Evolutionary conservation across 2,113 vertebrate species (phyloP), one percentile per base, ranked within the genome.

Genomic region (Laticauda colubrina): DNA sequence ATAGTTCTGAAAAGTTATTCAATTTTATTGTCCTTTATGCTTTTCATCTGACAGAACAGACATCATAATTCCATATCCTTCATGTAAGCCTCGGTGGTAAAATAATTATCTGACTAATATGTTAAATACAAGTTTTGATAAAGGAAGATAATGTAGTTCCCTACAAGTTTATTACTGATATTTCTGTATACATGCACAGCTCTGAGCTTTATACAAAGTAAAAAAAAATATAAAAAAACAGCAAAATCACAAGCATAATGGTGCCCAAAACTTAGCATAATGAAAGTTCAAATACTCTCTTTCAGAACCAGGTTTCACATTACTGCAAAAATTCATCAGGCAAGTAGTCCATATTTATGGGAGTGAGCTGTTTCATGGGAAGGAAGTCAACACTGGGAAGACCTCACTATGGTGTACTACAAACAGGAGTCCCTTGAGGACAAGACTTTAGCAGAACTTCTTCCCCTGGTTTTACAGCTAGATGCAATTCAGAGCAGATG

Each of bases 101-200:
- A 34, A 24, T 6, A 69, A 29, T 59, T 21, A 88, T 91, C 34
- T 92, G 9, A 4, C 45, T 11, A 90, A 20, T 43, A 15, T 59
- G 85, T 85, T 91, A 94, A 90, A 57, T 89, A 92, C 89, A 53
- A 64, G 29, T 91, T 92, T 45, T 23, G 26, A 48, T 10, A 75
- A 89, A 24, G 18, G 24, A 15, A 89, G 56, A 12, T 23, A 54
- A 92, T 20, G 21, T 92, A 7, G 20, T 48, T 85, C 45, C 12
- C 75, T 18, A 75, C 69, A 75, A 18, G n/a, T 34, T 75, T 75
- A n/a, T 39, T 75, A 75, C 69, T 20, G n/a, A 75, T 75, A 75
- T 75, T 75, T 34, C n/a, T 75, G 5, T 39, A 75, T 15, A 75
- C n/a, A 20, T 75, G 69, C 15, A 39, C 69, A 75, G n/a, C n/a